Percentiles rank a stretch among this genome's conserved stretches.
Evolutionary conservation across 2,113 vertebrate species (phyloP).

Genomic region (Sylvilagus bachmani): DNA sequence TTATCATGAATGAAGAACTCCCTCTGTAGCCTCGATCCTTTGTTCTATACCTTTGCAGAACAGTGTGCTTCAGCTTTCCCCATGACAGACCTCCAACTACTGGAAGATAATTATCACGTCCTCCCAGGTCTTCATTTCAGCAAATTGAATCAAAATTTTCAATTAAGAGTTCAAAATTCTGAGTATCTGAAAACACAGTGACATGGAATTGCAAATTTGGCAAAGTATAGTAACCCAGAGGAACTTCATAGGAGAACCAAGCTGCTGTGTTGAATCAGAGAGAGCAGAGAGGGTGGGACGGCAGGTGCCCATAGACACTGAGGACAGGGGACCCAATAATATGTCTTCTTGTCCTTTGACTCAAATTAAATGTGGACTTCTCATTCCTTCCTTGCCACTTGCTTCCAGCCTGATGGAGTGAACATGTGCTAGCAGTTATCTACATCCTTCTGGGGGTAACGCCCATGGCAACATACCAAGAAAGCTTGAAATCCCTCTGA

Average conservation of each 20-base stretch:
- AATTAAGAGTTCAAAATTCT: constrained; percentile 71
- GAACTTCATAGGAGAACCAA: constrained; percentile 35
- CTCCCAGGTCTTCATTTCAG: constrained; percentile 64
- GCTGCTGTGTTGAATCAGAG: constrained; percentile 41
- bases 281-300: constrained; percentile 27
- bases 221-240: constrained; percentile 48
- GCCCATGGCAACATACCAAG: constrained; percentile 57
- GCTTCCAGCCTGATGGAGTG: constrained; percentile 36
- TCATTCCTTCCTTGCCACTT: constrained; percentile 64
- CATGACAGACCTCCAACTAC: constrained; percentile 48
- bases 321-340: constrained; percentile 54
- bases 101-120: constrained; percentile 71
- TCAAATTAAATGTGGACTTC: constrained; percentile 74
- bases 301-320: constrained; percentile 49
- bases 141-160: constrained; percentile 72
- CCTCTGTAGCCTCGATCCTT: background rate
- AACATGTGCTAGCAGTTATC: constrained; percentile 51
- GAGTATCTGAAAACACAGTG: constrained; percentile 58
- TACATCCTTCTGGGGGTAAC: constrained; percentile 38
- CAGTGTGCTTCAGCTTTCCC: constrained; percentile 53
- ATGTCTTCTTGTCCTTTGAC: constrained; percentile 67
- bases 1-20: constrained; percentile 41
- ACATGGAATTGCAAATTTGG: constrained; percentile 64
- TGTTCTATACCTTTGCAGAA: background rate
- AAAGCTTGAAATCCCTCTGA: constrained; percentile 58